These are phyloP conservation scores for Pimephales promelas DNA, from an alignment of 2,113 vertebrate species.

Conservation along the genomic window DNA sequence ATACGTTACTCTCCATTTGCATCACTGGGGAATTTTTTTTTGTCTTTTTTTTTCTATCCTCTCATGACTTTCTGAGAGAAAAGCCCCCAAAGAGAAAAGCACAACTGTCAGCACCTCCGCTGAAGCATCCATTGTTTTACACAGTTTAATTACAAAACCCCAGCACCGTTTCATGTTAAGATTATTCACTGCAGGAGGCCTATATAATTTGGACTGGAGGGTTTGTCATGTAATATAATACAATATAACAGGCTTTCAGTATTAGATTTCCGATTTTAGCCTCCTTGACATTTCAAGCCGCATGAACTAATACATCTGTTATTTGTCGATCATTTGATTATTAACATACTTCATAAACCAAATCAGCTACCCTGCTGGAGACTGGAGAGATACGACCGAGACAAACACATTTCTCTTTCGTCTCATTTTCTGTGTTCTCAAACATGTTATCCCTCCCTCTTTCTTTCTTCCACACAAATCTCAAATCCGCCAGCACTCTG, in stretches of 20 bases:
- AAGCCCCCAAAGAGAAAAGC: conserved; percentile 53
- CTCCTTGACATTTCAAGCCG: conserved; percentile 84
- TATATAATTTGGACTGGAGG: conserved; percentile 81
- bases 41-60: conserved; percentile 51
- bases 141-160: conserved; percentile 82
- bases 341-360: conserved; percentile 85
- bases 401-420: conserved; percentile 57
- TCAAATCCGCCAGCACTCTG: conserved; percentile 74
- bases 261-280: conserved; percentile 84
- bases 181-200: conserved; percentile 82
- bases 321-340: conserved; percentile 87
- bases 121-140: conserved; percentile 67
- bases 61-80: conserved; percentile 52
- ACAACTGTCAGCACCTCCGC: conserved; percentile 53
- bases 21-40: conserved; percentile 63
- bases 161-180: conserved; percentile 78
- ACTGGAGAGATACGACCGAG: conserved; percentile 66
- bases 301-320: conserved; percentile 87
- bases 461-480: conserved; percentile 55
- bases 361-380: conserved; percentile 80
- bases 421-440: conserved; percentile 13
- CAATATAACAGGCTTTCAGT: conserved; percentile 80
- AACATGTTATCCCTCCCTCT: neutral
- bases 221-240: conserved; percentile 82
- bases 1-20: conserved; percentile 80